These are phyloP conservation scores for Pogona vitticeps DNA, from an alignment of 2,113 vertebrate species.

Conservation along the genomic window DNA sequence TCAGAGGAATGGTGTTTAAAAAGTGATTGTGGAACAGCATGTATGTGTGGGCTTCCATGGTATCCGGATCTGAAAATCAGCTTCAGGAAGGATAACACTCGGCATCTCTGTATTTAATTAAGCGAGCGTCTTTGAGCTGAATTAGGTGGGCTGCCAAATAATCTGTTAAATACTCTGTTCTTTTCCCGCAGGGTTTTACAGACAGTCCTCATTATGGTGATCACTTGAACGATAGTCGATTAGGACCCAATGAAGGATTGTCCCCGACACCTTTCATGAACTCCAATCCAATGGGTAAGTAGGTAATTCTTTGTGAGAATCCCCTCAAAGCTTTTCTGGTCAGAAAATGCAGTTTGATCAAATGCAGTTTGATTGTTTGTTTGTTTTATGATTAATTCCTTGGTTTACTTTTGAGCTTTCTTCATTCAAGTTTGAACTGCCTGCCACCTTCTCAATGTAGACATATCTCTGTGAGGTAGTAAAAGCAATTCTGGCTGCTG, in stretches of 20 bases:
- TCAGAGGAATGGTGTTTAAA: slow-evolving; percentile 12
- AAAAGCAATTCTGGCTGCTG: neutral
- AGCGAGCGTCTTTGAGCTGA: slow-evolving; percentile 82
- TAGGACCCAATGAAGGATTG: slow-evolving; percentile 98
- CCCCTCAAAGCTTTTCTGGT: slow-evolving; percentile 76
- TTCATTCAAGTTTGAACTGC: neutral
- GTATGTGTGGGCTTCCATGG: slow-evolving; percentile 56
- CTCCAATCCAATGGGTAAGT: slow-evolving; percentile 99
- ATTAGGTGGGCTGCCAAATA: slow-evolving; percentile 85
- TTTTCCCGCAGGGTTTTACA: slow-evolving; percentile 91
- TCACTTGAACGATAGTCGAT: slow-evolving; percentile 98
- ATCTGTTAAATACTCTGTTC: slow-evolving; percentile 90
- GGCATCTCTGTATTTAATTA: slow-evolving; percentile 81
- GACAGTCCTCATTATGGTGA: slow-evolving; percentile 98
- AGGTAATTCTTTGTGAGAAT: slow-evolving; percentile 81
- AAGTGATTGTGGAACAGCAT: slow-evolving; percentile 43
- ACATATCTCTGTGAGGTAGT: neutral
- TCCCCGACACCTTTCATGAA: slow-evolving; percentile 98
- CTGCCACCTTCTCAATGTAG: neutral
- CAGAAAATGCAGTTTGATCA: slow-evolving; percentile 54
- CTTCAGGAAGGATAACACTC: slow-evolving; percentile 76
- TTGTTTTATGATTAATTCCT: slow-evolving; percentile 10
- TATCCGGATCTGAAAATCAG: slow-evolving; percentile 61
- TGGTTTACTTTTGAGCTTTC: neutral
- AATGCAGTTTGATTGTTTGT: slow-evolving; percentile 4